Conservation (phyloP, 2,797 vertebrate species). For the Clarias fuscus region DNA sequence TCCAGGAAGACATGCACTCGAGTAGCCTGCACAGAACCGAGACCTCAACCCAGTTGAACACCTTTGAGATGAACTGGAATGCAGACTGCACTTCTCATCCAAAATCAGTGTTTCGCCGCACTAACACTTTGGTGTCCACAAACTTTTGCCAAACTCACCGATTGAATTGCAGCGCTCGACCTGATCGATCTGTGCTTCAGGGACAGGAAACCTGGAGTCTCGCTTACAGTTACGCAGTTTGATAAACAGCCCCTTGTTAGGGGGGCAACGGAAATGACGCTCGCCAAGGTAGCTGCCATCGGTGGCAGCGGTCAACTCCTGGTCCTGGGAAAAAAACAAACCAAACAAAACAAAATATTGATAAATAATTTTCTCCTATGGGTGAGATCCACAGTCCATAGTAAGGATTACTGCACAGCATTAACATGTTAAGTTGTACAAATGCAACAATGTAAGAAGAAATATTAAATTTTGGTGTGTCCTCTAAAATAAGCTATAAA, state of each 20-base stretch:
- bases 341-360: not conserved
- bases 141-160: slow-evolving; percentile 56
- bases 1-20: not conserved
- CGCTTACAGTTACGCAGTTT: slow-evolving; percentile 78
- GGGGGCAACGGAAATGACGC: slow-evolving; percentile 77
- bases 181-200: slow-evolving; percentile 74
- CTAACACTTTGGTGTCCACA: not conserved
- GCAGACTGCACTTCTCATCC: not conserved
- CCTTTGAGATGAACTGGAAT: no score
- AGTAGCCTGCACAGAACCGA: not conserved
- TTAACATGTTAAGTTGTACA: not conserved
- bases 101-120: not conserved
- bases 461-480: not conserved
- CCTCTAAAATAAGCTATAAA: not conserved
- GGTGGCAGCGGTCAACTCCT: slow-evolving; percentile 76
- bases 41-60: not conserved
- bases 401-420: not conserved
- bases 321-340: slow-evolving; percentile 68
- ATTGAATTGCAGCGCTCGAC: slow-evolving; percentile 84
- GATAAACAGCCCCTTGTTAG: slow-evolving; percentile 82
- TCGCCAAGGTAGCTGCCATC: slow-evolving; percentile 79
- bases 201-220: slow-evolving; percentile 78
- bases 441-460: not conserved
- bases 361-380: not conserved
- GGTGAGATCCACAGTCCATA: not conserved